Conservation (phyloP, 2,113 vertebrate genomes). For the Notothenia coriiceps region DNA sequence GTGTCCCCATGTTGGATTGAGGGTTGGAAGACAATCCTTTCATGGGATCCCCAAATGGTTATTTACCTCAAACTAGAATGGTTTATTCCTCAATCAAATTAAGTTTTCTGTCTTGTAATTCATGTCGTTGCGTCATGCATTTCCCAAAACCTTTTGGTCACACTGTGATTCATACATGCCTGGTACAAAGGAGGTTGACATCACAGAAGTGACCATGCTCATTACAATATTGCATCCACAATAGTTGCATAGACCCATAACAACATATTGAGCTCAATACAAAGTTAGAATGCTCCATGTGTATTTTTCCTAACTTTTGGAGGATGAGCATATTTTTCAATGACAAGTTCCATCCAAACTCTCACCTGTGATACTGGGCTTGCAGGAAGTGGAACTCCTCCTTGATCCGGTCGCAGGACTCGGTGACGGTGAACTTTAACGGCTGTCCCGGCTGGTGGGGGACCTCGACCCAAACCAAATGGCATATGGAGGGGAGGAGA, state of each 20-base stretch:
- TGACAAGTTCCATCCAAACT: constrained; percentile 2
- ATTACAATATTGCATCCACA: background rate
- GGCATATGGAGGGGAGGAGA: constrained; percentile 22
- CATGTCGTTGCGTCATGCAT: constrained; percentile 46
- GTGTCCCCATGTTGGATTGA: background rate
- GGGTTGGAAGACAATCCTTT: constrained; percentile 2
- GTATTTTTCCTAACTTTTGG: background rate
- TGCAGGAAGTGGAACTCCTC: constrained; percentile 97
- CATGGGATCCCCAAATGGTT: background rate
- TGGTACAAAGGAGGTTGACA: background rate
- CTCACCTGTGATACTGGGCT: constrained; percentile 96
- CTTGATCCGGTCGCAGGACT: constrained; percentile 95
- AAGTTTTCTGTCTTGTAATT: constrained; percentile 33
- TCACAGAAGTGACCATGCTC: background rate
- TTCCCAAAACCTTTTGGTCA: constrained; percentile 38
- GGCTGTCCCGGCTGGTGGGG: constrained; percentile 94
- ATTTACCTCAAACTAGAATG: constrained; percentile 3
- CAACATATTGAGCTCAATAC: background rate
- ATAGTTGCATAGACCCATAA: background rate
- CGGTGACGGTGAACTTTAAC: constrained; percentile 96
- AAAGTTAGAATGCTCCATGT: background rate
- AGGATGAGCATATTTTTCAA: background rate
- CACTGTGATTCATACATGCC: constrained; percentile 36
- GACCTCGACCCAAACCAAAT: constrained; percentile 80
- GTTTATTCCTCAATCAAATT: constrained; percentile 20